phyloP scores from a whole-genome alignment of 2,888 invertebrate species.

The Aphodius granarius region DNA sequence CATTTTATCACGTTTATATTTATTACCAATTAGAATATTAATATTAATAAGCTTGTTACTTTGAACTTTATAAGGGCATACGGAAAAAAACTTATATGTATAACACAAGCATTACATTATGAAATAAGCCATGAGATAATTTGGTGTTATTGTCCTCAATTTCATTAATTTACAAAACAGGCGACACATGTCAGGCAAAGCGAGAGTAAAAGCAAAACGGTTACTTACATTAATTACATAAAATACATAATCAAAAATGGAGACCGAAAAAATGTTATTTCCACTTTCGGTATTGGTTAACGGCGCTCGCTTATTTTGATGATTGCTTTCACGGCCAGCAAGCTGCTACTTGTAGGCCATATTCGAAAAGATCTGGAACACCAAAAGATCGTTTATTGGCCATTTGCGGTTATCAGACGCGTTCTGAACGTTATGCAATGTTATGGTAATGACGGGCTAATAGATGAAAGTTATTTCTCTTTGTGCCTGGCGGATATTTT shows the following conservation, averaged over 20 bases:
- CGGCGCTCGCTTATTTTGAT: neutral
- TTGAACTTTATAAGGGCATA: no score
- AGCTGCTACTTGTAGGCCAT: neutral
- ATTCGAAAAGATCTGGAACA: neutral
- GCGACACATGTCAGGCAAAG: neutral
- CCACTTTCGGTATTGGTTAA: neutral
- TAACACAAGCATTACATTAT: no score
- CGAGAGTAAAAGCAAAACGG: neutral
- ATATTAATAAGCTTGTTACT: no score
- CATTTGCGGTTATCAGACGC: neutral
- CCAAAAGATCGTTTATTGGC: neutral
- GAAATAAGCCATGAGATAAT: neutral
- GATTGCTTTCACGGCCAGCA: neutral
- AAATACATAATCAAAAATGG: neutral
- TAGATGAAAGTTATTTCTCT: neutral
- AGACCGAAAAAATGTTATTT: neutral
- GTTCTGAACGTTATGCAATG: neutral
- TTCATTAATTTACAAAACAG: neutral
- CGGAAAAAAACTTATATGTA: no score
- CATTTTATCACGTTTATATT: no score
- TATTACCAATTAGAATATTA: no score
- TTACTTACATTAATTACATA: neutral
- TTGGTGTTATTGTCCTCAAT: neutral
- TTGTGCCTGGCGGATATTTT: neutral
- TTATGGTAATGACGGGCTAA: neutral